Conservation (phyloP, 1,140 invertebrate species). For the Papilio glaucus region DNA sequence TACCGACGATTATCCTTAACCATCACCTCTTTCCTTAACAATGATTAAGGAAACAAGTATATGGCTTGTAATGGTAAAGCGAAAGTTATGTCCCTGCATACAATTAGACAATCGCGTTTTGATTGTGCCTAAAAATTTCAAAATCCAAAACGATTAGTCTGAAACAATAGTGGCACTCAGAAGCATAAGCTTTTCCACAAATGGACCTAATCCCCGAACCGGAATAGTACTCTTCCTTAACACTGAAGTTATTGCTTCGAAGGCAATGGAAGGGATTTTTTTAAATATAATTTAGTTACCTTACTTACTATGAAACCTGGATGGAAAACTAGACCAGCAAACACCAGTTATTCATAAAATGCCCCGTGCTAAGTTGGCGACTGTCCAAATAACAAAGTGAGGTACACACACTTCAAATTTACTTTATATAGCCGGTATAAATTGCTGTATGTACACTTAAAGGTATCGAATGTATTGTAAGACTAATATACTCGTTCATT, state of each 20-base stretch:
- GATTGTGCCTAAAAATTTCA: too few relatives aligned
- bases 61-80: too few relatives aligned
- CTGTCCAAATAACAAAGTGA: slow-evolving; percentile 5
- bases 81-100: too few relatives aligned
- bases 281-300: neutral
- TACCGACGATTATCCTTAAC: neutral
- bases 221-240: too few relatives aligned
- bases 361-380: neutral
- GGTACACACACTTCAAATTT: slow-evolving; percentile 7
- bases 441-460: neutral
- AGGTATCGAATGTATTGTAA: neutral
- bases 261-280: neutral
- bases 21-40: neutral
- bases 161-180: too few relatives aligned
- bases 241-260: neutral
- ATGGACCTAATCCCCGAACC: too few relatives aligned
- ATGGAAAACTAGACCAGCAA: neutral
- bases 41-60: neutral
- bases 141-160: too few relatives aligned
- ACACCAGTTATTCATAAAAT: slow-evolving; percentile 9
- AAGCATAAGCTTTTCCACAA: too few relatives aligned
- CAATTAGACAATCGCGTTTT: too few relatives aligned
- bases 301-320: neutral
- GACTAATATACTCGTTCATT: neutral
- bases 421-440: neutral